These are phyloP conservation scores for Pogonognathellus flavescens DNA, from an alignment of 1,140 invertebrate species.

Conservation along the genomic window DNA sequence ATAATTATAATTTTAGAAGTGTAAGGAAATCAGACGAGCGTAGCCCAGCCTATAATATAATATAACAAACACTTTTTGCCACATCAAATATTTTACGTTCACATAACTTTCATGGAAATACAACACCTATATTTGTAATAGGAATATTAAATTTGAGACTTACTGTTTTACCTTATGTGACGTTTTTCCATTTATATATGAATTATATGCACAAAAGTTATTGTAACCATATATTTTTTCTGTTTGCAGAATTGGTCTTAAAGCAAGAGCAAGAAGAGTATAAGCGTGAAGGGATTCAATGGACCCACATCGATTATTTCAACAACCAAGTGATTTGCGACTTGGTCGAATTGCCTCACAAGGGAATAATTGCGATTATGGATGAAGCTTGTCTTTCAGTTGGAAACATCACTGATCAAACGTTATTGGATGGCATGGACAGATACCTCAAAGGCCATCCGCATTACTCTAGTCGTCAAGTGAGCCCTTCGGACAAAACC, in stretches of 20 bases:
- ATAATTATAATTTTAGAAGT: too few relatives aligned
- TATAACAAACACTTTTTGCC: too few relatives aligned
- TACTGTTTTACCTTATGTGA: neutral
- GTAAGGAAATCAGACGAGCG: too few relatives aligned
- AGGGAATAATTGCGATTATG: constrained; percentile 92
- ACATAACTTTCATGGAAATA: too few relatives aligned
- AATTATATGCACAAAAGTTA: constrained; percentile 83
- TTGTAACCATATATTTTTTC: constrained; percentile 85
- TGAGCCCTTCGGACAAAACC: constrained; percentile 85
- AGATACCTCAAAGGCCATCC: constrained; percentile 87
- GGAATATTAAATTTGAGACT: neutral
- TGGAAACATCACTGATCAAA: constrained; percentile 90
- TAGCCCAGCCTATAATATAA: too few relatives aligned
- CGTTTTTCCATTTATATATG: too few relatives aligned
- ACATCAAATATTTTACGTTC: too few relatives aligned
- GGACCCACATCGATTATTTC: constrained; percentile 92
- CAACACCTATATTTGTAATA: too few relatives aligned
- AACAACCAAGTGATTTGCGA: constrained; percentile 87
- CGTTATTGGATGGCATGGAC: constrained; percentile 94
- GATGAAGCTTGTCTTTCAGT: constrained; percentile 96
- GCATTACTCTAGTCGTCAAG: constrained; percentile 90
- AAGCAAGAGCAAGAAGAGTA: constrained; percentile 98
- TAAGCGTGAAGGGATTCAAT: constrained; percentile 89
- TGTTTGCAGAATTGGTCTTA: constrained; percentile 85
- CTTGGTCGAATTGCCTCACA: constrained; percentile 89